Evolutionary conservation across 1,140 invertebrate species (phyloP).

Genomic region (Dinothrombium tinctorium): DNA sequence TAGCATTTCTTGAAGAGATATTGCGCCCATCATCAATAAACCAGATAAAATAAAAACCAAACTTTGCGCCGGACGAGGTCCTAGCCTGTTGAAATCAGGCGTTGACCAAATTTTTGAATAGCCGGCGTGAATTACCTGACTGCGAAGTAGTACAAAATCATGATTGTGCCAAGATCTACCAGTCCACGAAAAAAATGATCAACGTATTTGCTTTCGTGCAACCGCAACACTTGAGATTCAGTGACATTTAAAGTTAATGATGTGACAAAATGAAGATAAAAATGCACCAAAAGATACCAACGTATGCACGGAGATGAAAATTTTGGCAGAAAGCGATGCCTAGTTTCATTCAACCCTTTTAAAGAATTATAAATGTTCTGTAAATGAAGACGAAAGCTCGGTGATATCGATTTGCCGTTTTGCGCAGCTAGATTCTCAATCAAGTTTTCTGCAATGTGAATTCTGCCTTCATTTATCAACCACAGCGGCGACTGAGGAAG

Average conservation of each 20-base stretch:
- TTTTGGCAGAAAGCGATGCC: conserved; percentile 2
- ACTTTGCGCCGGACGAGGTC: conserved; percentile 5
- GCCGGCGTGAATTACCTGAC: conserved; percentile 1
- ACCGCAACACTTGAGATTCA: conserved; percentile 3
- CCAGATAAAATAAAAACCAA: conserved; percentile 7
- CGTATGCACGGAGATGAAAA: conserved; percentile 6
- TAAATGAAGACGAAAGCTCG: conserved; percentile 4
- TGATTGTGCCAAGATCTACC: conserved; percentile 7
- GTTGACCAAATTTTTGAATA: not conserved
- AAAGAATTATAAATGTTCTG: conserved; percentile 4
- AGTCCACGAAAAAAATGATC: conserved; percentile 7
- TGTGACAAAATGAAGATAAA: conserved; percentile 10
- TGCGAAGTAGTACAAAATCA: conserved; percentile 8
- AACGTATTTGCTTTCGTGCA: conserved; percentile 4
- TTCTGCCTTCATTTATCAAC: conserved; percentile 10
- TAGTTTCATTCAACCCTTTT: not conserved
- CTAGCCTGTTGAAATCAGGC: conserved; percentile 5
- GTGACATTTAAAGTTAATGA: conserved; percentile 2
- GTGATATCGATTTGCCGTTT: conserved; percentile 7
- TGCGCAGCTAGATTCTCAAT: conserved; percentile 5
- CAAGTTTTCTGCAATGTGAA: conserved; percentile 5
- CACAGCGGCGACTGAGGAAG: conserved; percentile 14
- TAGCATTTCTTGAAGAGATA: conserved; percentile 7
- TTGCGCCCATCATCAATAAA: conserved; percentile 6
- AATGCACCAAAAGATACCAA: conserved; percentile 9